These are phyloP conservation scores for Anolis apletophallus DNA, from an alignment of 2,797 vertebrate genomes.

Conservation along the genomic window DNA sequence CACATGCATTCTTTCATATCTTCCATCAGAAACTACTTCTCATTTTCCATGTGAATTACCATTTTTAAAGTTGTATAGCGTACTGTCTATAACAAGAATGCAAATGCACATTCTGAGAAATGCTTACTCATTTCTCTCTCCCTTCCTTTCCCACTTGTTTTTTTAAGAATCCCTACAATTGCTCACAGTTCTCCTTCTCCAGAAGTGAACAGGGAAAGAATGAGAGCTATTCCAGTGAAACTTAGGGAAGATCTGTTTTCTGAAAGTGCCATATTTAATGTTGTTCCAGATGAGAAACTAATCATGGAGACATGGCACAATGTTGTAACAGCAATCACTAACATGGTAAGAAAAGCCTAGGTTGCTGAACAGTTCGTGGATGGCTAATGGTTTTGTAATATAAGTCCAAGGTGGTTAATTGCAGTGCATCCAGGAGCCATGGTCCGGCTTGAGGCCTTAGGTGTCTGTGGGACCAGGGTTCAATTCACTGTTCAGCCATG, in stretches of 20 bases:
- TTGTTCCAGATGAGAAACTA: slow-evolving; percentile 74
- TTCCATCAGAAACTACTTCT: neutral
- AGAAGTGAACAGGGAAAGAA: slow-evolving; percentile 64
- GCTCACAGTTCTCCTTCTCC: slow-evolving; percentile 68
- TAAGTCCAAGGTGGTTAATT: too few relatives aligned
- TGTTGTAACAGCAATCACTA: slow-evolving; percentile 76
- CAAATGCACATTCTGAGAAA: neutral
- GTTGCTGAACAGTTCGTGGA: neutral
- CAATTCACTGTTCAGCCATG: too few relatives aligned
- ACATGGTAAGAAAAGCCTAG: slow-evolving; percentile 78
- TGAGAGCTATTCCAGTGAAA: slow-evolving; percentile 45
- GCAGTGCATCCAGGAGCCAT: too few relatives aligned
- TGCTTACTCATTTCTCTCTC: neutral
- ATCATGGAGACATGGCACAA: slow-evolving; percentile 78
- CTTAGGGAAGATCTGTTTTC: slow-evolving; percentile 46
- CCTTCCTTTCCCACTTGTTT: slow-evolving; percentile 5
- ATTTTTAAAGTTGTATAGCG: neutral
- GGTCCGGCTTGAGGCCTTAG: too few relatives aligned
- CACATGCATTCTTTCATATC: neutral
- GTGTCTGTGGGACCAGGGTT: too few relatives aligned
- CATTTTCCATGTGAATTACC: neutral
- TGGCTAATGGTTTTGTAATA: too few relatives aligned
- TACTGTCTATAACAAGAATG: neutral
- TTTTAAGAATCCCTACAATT: slow-evolving; percentile 75
- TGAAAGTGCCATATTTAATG: slow-evolving; percentile 49